Evolutionary conservation across 2,113 vertebrate genomes (phyloP).

Genomic region (Notarius quadriscutis): DNA sequence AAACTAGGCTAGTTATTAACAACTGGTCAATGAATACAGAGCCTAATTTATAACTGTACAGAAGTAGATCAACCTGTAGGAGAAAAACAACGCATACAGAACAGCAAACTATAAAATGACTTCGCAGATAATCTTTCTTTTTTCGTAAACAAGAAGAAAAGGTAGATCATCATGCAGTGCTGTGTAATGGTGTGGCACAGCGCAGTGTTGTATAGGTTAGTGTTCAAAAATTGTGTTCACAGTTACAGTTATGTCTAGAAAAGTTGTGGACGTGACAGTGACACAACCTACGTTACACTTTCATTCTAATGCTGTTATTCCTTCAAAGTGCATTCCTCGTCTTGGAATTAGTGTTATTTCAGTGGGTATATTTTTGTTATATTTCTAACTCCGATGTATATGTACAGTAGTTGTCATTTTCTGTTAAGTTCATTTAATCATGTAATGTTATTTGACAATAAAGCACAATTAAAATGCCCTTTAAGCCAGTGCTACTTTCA

Average conservation of each 20-base stretch:
- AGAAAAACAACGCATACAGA: neutral
- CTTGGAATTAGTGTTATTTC: neutral
- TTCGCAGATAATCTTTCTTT: neutral
- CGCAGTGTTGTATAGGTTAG: slow-evolving; percentile 16
- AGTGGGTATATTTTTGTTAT: neutral
- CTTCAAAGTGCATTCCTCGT: neutral
- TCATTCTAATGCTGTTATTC: slow-evolving; percentile 24
- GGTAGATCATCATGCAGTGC: neutral
- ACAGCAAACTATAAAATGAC: slow-evolving; percentile 3
- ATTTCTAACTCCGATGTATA: neutral
- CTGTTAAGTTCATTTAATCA: neutral
- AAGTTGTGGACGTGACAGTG: neutral
- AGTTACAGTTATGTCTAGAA: slow-evolving; percentile 19
- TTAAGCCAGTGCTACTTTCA: slow-evolving; percentile 15
- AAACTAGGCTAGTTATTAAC: neutral
- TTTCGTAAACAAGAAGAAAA: neutral
- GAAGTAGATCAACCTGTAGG: neutral
- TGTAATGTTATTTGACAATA: neutral
- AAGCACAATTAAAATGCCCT: neutral
- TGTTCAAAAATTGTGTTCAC: neutral
- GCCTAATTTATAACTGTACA: slow-evolving; percentile 9
- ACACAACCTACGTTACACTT: slow-evolving; percentile 2
- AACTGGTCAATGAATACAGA: neutral
- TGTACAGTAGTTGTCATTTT: neutral
- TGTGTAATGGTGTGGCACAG: slow-evolving; percentile 5